Evolutionary conservation across 1,140 invertebrate genomes (phyloP).

Genomic region (Diploscapter pachys): DNA sequence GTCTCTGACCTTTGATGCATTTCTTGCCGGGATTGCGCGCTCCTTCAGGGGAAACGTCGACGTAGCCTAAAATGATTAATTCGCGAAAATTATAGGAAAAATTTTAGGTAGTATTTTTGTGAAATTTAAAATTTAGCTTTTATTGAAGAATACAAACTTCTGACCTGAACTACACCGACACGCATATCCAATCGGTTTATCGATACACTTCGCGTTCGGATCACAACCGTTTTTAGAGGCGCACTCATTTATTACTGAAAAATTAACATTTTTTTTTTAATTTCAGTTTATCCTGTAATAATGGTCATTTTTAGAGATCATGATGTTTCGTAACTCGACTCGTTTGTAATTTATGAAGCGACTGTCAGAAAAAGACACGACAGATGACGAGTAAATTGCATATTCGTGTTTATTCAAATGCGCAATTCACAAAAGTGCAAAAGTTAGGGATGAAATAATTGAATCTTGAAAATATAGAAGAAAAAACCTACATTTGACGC

Average conservation of each 20-base stretch:
- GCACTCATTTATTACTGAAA: slow-evolving; percentile 58
- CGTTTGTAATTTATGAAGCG: too few relatives aligned
- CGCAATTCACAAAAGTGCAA: too few relatives aligned
- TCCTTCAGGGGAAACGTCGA: slow-evolving; percentile 45
- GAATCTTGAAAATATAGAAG: neutral
- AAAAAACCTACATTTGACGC: slow-evolving; percentile 47
- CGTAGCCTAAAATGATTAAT: slow-evolving; percentile 23
- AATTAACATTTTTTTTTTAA: slow-evolving; percentile 7
- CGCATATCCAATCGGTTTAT: slow-evolving; percentile 50
- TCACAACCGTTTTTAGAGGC: slow-evolving; percentile 44
- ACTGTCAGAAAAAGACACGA: neutral
- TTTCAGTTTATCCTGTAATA: neutral
- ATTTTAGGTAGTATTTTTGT: neutral
- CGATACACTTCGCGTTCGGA: slow-evolving; percentile 49
- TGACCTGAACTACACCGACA: slow-evolving; percentile 32
- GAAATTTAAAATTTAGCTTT: slow-evolving; percentile 25
- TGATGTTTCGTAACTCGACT: too few relatives aligned
- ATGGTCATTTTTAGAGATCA: too few relatives aligned
- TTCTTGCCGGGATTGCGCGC: slow-evolving; percentile 41
- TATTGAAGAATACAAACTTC: too few relatives aligned
- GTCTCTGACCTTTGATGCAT: slow-evolving; percentile 37
- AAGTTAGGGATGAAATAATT: slow-evolving; percentile 3
- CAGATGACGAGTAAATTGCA: neutral
- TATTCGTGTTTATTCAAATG: too few relatives aligned
- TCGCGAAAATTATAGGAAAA: too few relatives aligned